Conservation (phyloP, 2,888 invertebrate species). For the Sphaerophoria taeniata region DNA sequence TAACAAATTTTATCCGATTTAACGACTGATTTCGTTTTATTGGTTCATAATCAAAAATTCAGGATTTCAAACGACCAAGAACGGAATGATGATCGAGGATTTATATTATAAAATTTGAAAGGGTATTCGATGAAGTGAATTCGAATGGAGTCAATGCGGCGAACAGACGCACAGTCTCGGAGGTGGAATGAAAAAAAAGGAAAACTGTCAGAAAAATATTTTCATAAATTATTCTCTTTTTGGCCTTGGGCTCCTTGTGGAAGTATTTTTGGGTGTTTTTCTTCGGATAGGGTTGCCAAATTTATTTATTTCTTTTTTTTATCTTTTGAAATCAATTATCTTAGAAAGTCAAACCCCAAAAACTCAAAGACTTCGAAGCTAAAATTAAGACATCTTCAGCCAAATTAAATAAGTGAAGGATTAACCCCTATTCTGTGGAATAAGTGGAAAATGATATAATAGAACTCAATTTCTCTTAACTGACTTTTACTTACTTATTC, state of each 20-base stretch:
- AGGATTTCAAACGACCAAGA: constrained; percentile 45
- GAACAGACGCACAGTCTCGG: background rate
- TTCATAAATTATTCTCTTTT: constrained; percentile 55
- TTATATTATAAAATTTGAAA: constrained; percentile 32
- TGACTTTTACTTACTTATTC: too few relatives aligned
- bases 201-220: constrained; percentile 45
- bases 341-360: too few relatives aligned
- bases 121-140: background rate
- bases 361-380: too few relatives aligned
- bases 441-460: too few relatives aligned
- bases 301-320: background rate
- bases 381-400: too few relatives aligned
- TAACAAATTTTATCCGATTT: constrained; percentile 76
- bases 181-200: background rate
- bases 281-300: constrained; percentile 39
- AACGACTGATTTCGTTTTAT: constrained; percentile 76
- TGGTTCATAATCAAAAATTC: constrained; percentile 74
- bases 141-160: background rate
- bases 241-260: background rate
- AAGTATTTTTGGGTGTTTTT: too few relatives aligned
- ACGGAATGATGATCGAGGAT: constrained; percentile 13
- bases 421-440: too few relatives aligned
- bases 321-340: too few relatives aligned
- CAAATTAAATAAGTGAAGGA: too few relatives aligned
- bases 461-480: too few relatives aligned